Base-by-base conservation (phyloP, 2,888 invertebrate genomes). In the Lithodes maja region DNA sequence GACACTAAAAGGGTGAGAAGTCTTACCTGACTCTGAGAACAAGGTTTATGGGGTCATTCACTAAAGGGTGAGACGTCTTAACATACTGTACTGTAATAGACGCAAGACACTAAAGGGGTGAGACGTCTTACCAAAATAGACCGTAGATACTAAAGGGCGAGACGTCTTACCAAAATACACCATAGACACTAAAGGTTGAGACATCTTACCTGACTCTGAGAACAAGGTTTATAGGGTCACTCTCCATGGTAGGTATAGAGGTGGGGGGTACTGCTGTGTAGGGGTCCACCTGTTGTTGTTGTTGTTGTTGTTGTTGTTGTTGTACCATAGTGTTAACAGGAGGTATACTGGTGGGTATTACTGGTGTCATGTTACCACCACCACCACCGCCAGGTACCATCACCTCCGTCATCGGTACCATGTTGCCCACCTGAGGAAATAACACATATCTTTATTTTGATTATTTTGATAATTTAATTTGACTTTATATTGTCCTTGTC, bases 21-120 rank as follows among this genome's bases (percentile, higher is more conserved):
- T 93, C 93, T 93, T 93, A 96, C 91, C 96, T 96, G 96, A 98
- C 97, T 94, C 98, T 96, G 92, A 98, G 95, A 88, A 98, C 98
- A 92, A 98, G 95, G 95, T 98, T 97, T 92, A 98, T 96, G 93
- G 96, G 93, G 79, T 90, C 91, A 61, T 52, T 86, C 55, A 92
- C 90, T 71, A 91, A n/a, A n/a, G n/a, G n/a, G n/a, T n/a, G n/a
- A n/a, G n/a, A n/a, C n/a, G n/a, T n/a, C n/a, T n/a, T n/a, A n/a
- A n/a, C n/a, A n/a, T n/a, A n/a, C n/a, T n/a, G n/a, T n/a, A n/a
- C n/a, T n/a, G n/a, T n/a, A n/a, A n/a, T n/a, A n/a, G n/a, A n/a
- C n/a, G n/a, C n/a, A n/a, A n/a, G n/a, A n/a, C n/a, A n/a, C n/a
- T n/a, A n/a, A n/a, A n/a, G n/a, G n/a, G n/a, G 15, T n/a, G n/a